phyloP scores from a whole-genome alignment of 2,888 invertebrate genomes.

The Xanthia togata region DNA sequence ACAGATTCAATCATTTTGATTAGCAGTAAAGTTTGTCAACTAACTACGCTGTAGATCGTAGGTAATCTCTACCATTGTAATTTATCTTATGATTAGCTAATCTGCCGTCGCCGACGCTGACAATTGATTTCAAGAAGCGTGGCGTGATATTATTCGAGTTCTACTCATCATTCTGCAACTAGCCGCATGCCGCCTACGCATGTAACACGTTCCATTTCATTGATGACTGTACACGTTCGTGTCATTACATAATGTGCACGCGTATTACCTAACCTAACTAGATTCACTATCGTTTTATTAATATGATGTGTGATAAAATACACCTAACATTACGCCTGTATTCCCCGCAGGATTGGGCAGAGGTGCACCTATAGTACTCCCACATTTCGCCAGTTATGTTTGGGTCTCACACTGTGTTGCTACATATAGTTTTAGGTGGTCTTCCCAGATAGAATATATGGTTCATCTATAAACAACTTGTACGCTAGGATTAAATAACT shows the following conservation, averaged over 20 bases:
- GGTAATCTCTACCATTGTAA: background rate
- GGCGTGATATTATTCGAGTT: conserved; percentile 18
- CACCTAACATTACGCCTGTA: too few relatives aligned
- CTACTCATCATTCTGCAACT: conserved; percentile 19
- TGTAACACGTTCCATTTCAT: conserved; percentile 43
- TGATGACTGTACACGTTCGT: conserved; percentile 40
- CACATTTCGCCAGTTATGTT: too few relatives aligned
- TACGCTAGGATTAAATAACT: background rate
- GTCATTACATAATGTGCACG: conserved; percentile 28
- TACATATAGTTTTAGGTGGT: background rate
- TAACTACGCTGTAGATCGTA: background rate
- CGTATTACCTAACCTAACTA: conserved; percentile 28
- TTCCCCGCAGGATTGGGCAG: too few relatives aligned
- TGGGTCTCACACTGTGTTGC: too few relatives aligned
- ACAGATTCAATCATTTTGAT: background rate
- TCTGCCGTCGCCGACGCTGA: background rate
- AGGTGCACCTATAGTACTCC: too few relatives aligned
- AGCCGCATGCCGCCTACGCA: conserved; percentile 8
- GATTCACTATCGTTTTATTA: conserved; percentile 29
- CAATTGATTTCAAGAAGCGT: conserved; percentile 9
- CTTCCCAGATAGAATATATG: background rate
- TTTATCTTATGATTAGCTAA: background rate
- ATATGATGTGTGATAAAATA: background rate
- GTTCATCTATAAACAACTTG: background rate
- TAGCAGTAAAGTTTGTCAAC: background rate